These are phyloP conservation scores for Macaca mulatta DNA, from an alignment of 2,113 vertebrate genomes.

Conservation along the genomic window DNA sequence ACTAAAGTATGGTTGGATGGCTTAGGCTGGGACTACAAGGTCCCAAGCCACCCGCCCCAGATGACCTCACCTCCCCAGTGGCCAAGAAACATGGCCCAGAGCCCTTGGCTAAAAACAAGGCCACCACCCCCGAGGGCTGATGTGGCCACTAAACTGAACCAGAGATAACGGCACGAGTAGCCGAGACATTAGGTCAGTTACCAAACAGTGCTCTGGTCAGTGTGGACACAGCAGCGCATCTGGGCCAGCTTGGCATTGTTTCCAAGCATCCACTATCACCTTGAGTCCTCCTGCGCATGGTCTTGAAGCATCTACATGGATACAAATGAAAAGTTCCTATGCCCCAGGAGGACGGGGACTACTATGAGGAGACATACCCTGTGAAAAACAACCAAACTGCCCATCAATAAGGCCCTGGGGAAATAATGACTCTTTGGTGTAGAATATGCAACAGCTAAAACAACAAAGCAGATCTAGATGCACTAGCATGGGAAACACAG, in stretches of 20 bases:
- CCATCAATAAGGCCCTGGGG: background rate
- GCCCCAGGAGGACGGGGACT: background rate
- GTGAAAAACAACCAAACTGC: background rate
- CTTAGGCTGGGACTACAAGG: conserved; percentile 3
- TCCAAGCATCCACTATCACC: background rate
- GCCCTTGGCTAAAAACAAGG: conserved; percentile 48
- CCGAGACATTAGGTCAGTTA: rapidly evolving
- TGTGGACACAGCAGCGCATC: rapidly evolving
- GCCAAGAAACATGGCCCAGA: conserved; percentile 46
- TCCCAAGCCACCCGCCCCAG: conserved; percentile 42
- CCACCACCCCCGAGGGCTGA: background rate
- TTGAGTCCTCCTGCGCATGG: background rate
- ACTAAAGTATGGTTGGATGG: background rate
- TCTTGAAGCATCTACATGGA: background rate
- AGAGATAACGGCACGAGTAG: background rate
- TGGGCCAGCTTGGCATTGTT: background rate
- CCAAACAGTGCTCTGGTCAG: background rate
- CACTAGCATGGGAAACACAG: too few relatives aligned
- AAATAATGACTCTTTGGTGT: background rate
- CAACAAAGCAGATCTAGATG: background rate
- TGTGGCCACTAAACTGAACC: background rate
- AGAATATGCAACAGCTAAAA: background rate
- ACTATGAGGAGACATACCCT: background rate
- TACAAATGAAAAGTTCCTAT: background rate
- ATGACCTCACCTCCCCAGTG: conserved; percentile 57